Evolutionary conservation across 2,888 invertebrate species (phyloP).

Genomic region (Ceriagrion tenellum): DNA sequence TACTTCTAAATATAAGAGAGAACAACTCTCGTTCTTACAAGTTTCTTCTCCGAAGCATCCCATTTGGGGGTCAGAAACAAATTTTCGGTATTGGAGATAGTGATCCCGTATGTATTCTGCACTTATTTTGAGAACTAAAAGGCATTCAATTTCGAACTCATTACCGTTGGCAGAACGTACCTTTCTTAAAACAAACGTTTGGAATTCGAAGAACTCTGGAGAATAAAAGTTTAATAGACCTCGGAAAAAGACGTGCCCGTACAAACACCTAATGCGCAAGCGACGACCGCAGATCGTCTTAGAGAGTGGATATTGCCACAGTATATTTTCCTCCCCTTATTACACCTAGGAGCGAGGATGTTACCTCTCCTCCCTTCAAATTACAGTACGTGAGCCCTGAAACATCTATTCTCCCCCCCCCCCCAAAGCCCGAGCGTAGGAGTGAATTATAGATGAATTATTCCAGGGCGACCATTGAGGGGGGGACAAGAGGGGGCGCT

Average conservation of each 20-base stretch:
- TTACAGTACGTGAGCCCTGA: background rate
- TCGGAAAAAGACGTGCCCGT: background rate
- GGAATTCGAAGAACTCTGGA: background rate
- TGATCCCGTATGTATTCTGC: too few relatives aligned
- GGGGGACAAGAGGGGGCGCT: background rate
- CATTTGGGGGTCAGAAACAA: too few relatives aligned
- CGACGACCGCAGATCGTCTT: background rate
- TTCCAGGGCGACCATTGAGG: background rate
- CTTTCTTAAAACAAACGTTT: background rate
- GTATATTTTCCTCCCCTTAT: background rate
- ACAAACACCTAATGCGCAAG: background rate
- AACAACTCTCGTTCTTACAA: too few relatives aligned
- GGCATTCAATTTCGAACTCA: too few relatives aligned
- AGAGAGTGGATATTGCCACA: background rate
- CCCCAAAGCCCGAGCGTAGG: background rate
- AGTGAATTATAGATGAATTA: slow-evolving; percentile 39
- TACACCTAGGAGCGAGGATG: background rate
- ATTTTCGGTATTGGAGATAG: too few relatives aligned
- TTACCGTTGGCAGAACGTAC: too few relatives aligned
- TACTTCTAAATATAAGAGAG: too few relatives aligned
- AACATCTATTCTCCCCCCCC: background rate
- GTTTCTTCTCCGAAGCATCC: too few relatives aligned
- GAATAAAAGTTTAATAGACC: background rate
- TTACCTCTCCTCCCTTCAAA: background rate
- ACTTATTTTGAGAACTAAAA: too few relatives aligned